Conservation (phyloP, 1,140 invertebrate species). For the Limonius californicus region DNA sequence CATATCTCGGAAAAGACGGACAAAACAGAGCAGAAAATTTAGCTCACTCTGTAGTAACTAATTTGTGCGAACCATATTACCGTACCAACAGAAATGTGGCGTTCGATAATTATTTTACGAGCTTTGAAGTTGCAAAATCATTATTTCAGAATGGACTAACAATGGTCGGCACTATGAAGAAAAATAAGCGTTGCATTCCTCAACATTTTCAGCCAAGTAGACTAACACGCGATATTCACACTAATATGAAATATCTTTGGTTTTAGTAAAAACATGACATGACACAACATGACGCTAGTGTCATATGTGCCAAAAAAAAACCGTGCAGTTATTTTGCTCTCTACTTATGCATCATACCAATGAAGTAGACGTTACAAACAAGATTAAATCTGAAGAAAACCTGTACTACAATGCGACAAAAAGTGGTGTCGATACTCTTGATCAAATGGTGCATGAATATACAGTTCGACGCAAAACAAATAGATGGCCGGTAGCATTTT, state of each 20-base stretch:
- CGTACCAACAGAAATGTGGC: slow-evolving; percentile 14
- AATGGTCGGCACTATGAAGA: slow-evolving; percentile 16
- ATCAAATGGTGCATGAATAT: too few species aligned
- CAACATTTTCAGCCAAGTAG: background rate
- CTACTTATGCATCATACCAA: background rate
- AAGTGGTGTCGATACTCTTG: too few species aligned
- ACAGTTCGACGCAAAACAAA: slow-evolving; percentile 1
- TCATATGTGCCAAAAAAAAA: slow-evolving; percentile 9
- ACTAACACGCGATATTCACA: background rate
- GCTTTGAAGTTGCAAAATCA: slow-evolving; percentile 8
- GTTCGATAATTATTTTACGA: slow-evolving; percentile 23
- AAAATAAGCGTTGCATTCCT: background rate
- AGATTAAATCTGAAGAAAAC: too few species aligned
- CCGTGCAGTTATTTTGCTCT: slow-evolving; percentile 2
- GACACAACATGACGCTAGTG: background rate
- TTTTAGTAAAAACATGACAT: slow-evolving; percentile 16
- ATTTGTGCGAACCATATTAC: slow-evolving; percentile 20
- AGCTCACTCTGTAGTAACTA: background rate
- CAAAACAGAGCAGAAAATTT: background rate
- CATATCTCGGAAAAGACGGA: background rate
- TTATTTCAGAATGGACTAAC: slow-evolving; percentile 16
- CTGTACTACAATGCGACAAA: too few species aligned
- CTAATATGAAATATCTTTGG: slow-evolving; percentile 19
- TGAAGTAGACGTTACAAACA: too few species aligned
- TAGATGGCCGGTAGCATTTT: background rate